Base-by-base conservation (phyloP, 1,140 invertebrate species). In the Diprion similis region DNA sequence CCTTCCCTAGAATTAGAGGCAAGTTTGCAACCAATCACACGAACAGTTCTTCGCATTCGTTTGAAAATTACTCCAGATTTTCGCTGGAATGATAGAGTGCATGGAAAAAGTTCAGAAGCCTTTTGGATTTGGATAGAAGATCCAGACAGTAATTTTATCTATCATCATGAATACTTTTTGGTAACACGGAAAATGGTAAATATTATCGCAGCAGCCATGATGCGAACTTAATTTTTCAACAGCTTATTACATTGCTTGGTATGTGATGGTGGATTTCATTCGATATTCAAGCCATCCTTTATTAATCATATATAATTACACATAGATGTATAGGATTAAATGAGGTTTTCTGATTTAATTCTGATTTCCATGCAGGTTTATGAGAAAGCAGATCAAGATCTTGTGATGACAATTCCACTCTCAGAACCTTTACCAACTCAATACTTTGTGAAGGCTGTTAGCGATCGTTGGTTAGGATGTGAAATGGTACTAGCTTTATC, bases 51-150 rank as follows among this genome's bases (percentile, higher is more conserved):
- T 7, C 91, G 96, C 80, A 95, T 99, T 76, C 92, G 93, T 66
- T 89, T 99, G 13, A 91, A 90, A 66, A 93, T 99, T 10, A 92
- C 85, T 71, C 92, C 98, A 0, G 91, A 93, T 75, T 99, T 99
- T 84, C 92, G 89, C 67, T 99, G 97, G 97, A 96, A 96, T 83
- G 95, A 97, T 82, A 92, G 91, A 76, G 89, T 96, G 72, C 97
- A 99, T 84, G 97, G 98, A 0, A 95, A 94, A 84, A 92, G 90
- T 10, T 91, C 94, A 0, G 96, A 99, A 88, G 91, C 94, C 2
- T 99, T 99, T 87, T 99, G 97, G 96, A 92, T 99, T 70, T 99
- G 98, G 97, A 94, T 99, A 15, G 98, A 99, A 88, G 97, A 99
- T 89, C 94, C 97, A 0, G 94, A 96, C 13, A 95, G 91, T 73